phyloP scores from a whole-genome alignment of 2,888 invertebrate species.

The Teinopalpus imperialis region DNA sequence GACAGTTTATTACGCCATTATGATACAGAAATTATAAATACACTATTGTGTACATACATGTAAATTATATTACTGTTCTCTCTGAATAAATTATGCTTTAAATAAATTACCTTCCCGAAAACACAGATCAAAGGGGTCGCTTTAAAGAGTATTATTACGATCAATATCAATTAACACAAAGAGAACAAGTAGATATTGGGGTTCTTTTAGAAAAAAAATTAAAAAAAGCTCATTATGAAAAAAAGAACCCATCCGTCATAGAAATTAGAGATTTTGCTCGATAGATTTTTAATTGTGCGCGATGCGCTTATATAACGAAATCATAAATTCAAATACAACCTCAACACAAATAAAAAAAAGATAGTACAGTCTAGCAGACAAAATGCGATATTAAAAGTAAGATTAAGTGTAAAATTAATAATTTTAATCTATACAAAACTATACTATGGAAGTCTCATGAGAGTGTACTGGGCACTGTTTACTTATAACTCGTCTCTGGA shows the following conservation, averaged over 20 bases:
- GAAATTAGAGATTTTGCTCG: too few species aligned
- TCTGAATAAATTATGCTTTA: slow-evolving; percentile 64
- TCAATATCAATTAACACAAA: slow-evolving; percentile 39
- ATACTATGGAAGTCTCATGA: slow-evolving; percentile 71
- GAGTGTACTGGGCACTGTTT: slow-evolving; percentile 43
- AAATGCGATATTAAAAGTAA: slow-evolving; percentile 55
- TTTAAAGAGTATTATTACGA: slow-evolving; percentile 46
- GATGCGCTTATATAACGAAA: slow-evolving; percentile 20
- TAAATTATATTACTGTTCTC: slow-evolving; percentile 59
- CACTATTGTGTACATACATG: slow-evolving; percentile 47
- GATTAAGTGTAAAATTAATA: slow-evolving; percentile 55
- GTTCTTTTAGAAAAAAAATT: slow-evolving; percentile 1
- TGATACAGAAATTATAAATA: slow-evolving; percentile 81
- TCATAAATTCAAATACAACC: slow-evolving; percentile 41
- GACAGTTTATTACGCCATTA: slow-evolving; percentile 51
- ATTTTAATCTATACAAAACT: slow-evolving; percentile 72
- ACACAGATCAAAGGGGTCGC: slow-evolving; percentile 31
- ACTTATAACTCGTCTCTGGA: slow-evolving; percentile 91
- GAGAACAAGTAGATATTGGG: neutral
- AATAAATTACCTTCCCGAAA: slow-evolving; percentile 44
- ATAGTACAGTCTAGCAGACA: slow-evolving; percentile 58
- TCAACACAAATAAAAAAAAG: slow-evolving; percentile 42
- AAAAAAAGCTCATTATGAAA: too few species aligned
- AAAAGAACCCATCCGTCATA: too few species aligned
- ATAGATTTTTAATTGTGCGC: slow-evolving; percentile 7